These are phyloP conservation scores for Antheraea pernyi DNA, from an alignment of 1,140 invertebrate genomes.

Conservation along the genomic window DNA sequence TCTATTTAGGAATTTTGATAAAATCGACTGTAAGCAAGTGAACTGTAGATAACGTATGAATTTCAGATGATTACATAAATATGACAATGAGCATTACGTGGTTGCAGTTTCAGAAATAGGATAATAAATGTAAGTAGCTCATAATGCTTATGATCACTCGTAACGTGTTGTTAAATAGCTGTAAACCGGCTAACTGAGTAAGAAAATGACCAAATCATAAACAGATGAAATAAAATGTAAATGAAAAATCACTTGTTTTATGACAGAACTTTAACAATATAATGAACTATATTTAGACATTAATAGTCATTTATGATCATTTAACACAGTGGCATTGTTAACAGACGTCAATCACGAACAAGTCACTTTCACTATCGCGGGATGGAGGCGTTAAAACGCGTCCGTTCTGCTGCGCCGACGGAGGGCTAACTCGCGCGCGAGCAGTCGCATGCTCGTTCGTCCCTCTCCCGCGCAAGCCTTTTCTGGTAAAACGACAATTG, in stretches of 20 bases:
- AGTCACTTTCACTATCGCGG: conserved; percentile 51
- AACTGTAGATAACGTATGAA: conserved; percentile 44
- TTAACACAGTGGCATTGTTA: conserved; percentile 21
- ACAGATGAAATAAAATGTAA: neutral
- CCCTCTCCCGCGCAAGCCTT: conserved; percentile 55
- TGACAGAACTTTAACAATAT: conserved; percentile 19
- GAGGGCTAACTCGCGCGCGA: conserved; percentile 63
- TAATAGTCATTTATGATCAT: neutral
- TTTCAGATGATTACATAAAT: conserved; percentile 30
- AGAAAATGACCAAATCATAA: neutral
- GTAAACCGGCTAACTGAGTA: conserved; percentile 18
- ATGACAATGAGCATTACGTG: conserved; percentile 26
- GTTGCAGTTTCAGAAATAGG: neutral
- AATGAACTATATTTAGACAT: neutral
- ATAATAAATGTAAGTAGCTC: neutral
- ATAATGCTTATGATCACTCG: conserved; percentile 9
- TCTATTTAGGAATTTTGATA: conserved; percentile 29
- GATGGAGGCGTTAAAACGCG: conserved; percentile 35
- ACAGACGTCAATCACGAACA: neutral
- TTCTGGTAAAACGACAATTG: conserved; percentile 33
- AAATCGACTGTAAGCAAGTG: conserved; percentile 44
- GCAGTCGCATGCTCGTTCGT: conserved; percentile 21
- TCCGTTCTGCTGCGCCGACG: conserved; percentile 51
- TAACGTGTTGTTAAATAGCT: conserved; percentile 11
- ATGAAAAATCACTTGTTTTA: neutral